Base-by-base conservation (phyloP, 1,140 invertebrate species). In the Leptoteleia sp. region DNA sequence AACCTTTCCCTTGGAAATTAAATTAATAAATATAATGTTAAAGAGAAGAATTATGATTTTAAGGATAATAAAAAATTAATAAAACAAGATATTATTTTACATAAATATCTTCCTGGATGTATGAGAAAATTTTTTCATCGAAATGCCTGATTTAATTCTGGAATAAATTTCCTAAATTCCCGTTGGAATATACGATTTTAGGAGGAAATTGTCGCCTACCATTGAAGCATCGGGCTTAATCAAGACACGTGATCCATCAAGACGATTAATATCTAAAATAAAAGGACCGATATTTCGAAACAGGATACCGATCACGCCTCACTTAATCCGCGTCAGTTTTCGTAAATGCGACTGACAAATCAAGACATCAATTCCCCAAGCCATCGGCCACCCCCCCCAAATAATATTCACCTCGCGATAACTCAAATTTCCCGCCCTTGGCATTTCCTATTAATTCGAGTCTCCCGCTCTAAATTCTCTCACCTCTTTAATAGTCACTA, bases 311-410 rank as follows among this genome's bases (percentile, higher is more conserved):
- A 59, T 52, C 45, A 33, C 47, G 48, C 33, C 33, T 13, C 35
- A 37, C 25, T 71, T 43, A 61, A 71, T 61, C 27, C 42, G 27
- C 54, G 67, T 62, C 68, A 62, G 29, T 22, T 61, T 59, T 61
- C 12, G 8, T 71, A 45, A 71, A 52, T 29, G 67, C 35, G 43
- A 52, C 47, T 71, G 55, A 71, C 67, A 72, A 72, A 72, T 61
- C 55, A 61, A 71, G 67, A 71, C 47, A 37, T 61, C 54, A 45
- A 37, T 52, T 54, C 47, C 33, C 31, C 31, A 11, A 31, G 15
- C 13, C 6, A 25, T 25, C 22, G 6, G 19, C 19, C 2, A 52
- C 33, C 8, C n/a, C 0, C 52, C 48, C 40, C 62, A 27, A 59
- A 70, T n/a, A n/a, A n/a, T 59, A 59, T 59, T 59, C 54, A 70